phyloP scores from a whole-genome alignment of 1,140 invertebrate species.

The Ditylenchus dipsaci region DNA sequence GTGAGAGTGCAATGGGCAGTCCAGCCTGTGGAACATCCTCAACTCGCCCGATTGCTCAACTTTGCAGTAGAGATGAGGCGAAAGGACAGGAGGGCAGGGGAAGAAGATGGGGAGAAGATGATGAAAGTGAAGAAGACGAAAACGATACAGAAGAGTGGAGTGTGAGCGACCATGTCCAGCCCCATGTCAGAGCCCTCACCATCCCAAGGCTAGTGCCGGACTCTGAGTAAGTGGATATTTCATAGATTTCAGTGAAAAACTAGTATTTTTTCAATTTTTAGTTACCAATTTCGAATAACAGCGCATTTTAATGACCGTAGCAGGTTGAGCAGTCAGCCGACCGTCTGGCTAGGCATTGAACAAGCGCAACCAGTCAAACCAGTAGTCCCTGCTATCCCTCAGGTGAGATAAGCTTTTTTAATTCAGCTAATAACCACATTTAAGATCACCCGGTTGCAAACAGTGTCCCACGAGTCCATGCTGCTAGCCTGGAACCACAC shows the following conservation, averaged over 20 bases:
- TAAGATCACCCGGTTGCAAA: constrained; percentile 32
- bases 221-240: constrained; percentile 7
- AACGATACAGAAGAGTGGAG: constrained; percentile 1
- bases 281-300: constrained; percentile 22
- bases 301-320: constrained; percentile 17
- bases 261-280: constrained; percentile 5
- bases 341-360: constrained; percentile 16
- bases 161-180: constrained; percentile 14
- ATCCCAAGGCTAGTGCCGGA: constrained; percentile 7
- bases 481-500: constrained; percentile 21
- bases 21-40: constrained; percentile 7
- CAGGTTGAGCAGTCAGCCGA: constrained; percentile 10
- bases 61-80: constrained; percentile 18
- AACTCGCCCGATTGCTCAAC: constrained; percentile 2
- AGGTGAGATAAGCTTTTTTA: neutral
- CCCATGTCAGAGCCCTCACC: constrained; percentile 21
- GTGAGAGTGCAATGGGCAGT: constrained; percentile 11
- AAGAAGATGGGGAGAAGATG: no score
- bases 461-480: constrained; percentile 28
- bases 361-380: neutral
- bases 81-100: no score
- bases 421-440: no score
- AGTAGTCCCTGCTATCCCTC: neutral
- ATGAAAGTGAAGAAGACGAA: neutral
- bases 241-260: neutral